A percentile compares a stretch with the other conserved stretches of the same genome.
Conservation (phyloP, 2,888 invertebrate species). For the Teleiodes luculella region DNA sequence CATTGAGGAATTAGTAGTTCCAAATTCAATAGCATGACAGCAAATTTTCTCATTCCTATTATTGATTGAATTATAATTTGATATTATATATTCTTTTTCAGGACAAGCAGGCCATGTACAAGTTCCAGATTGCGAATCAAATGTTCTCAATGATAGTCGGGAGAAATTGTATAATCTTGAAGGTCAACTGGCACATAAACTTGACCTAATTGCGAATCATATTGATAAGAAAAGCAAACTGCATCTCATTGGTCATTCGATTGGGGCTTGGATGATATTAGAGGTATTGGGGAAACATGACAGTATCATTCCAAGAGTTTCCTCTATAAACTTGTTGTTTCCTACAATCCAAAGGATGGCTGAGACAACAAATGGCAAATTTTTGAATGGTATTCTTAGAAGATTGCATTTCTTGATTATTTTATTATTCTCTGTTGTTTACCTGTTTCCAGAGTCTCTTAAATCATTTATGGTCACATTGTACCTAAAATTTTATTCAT, state of each 20-base stretch:
- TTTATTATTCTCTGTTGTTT: conserved; percentile 58
- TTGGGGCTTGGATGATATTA: conserved; percentile 90
- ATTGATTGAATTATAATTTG: neutral
- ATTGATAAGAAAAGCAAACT: conserved; percentile 85
- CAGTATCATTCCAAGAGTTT: conserved; percentile 72
- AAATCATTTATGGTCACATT: conserved; percentile 70
- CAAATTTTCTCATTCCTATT: neutral
- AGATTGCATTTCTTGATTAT: conserved; percentile 46
- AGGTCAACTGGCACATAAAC: conserved; percentile 89
- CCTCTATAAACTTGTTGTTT: conserved; percentile 87
- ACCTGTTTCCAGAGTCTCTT: conserved; percentile 73
- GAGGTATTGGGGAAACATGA: conserved; percentile 82
- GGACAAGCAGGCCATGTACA: conserved; percentile 87
- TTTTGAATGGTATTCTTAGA: conserved; percentile 81
- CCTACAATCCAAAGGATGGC: conserved; percentile 93
- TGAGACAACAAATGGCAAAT: conserved; percentile 84
- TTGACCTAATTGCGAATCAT: conserved; percentile 85
- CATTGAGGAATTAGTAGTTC: too few species aligned
- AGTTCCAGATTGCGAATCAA: conserved; percentile 65
- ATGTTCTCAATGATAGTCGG: conserved; percentile 65
- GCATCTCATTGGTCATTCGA: conserved; percentile 93
- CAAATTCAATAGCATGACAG: too few species aligned
- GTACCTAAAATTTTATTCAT: conserved; percentile 74
- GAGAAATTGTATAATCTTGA: conserved; percentile 83
- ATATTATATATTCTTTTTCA: conserved; percentile 50